phyloP scores from a whole-genome alignment of 2,888 invertebrate genomes.

The Lasioglossum vierecki region DNA sequence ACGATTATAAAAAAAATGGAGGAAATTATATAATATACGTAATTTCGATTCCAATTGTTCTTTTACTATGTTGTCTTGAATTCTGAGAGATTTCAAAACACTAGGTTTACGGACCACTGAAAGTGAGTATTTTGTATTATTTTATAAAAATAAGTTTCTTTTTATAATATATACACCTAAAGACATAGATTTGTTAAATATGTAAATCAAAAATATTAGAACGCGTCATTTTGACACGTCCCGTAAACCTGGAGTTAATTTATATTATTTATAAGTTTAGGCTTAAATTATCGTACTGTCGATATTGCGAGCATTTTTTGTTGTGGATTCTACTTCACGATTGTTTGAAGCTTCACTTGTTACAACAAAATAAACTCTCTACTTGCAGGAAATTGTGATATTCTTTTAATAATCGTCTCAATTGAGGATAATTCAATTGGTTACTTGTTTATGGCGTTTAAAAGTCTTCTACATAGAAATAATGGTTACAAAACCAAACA shows the following conservation, averaged over 20 bases:
- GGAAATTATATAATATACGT: not conserved
- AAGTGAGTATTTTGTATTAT: not conserved
- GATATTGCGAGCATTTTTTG: not conserved
- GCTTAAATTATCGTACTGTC: not conserved
- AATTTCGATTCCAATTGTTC: not conserved
- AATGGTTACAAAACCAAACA: not conserved
- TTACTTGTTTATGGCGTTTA: not conserved
- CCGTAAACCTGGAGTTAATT: not conserved
- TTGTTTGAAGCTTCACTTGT: slow-evolving; percentile 15
- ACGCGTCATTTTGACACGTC: not conserved
- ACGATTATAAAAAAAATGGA: not conserved
- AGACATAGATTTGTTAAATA: not conserved
- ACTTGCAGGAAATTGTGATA: not conserved
- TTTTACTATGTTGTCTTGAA: not conserved
- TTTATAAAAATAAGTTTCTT: no score
- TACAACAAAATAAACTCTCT: slow-evolving; percentile 10
- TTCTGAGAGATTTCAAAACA: not conserved
- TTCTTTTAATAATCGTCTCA: slow-evolving; percentile 17
- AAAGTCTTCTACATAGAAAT: not conserved
- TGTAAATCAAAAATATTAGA: not conserved
- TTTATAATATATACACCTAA: not conserved
- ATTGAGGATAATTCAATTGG: not conserved
- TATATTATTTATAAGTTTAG: slow-evolving; percentile 14
- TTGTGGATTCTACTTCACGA: not conserved
- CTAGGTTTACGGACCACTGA: not conserved